phyloP scores from a whole-genome alignment of 2,888 invertebrate species.

The Lithodes maja region DNA sequence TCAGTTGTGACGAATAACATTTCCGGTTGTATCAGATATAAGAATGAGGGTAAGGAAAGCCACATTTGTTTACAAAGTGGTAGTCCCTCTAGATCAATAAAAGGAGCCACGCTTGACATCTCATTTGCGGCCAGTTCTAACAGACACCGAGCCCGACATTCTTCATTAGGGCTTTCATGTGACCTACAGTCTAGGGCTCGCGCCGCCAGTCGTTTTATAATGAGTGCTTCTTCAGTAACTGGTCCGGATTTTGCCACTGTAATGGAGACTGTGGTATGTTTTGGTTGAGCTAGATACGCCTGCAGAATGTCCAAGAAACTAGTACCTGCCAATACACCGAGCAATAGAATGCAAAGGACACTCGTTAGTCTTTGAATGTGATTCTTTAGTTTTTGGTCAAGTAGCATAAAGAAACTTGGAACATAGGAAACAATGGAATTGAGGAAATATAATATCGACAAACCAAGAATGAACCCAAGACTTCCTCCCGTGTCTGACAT shows the following conservation, averaged over 20 bases:
- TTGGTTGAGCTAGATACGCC: slow-evolving; percentile 25
- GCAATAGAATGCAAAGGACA: not conserved
- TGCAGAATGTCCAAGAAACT: slow-evolving; percentile 21
- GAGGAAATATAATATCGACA: slow-evolving; percentile 10
- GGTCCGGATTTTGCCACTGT: not conserved
- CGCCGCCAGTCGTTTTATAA: slow-evolving; percentile 24
- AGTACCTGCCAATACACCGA: not conserved
- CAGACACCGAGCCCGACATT: slow-evolving; percentile 23
- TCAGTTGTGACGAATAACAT: slow-evolving; percentile 14
- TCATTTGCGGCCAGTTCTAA: not conserved
- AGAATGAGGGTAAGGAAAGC: not conserved
- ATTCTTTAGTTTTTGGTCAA: not conserved
- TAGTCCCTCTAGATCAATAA: slow-evolving; percentile 23
- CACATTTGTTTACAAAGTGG: not conserved
- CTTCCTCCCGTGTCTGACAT: slow-evolving; percentile 44
- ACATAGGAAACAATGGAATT: not conserved
- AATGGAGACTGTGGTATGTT: slow-evolving; percentile 17
- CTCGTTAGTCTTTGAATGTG: not conserved
- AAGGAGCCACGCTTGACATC: slow-evolving; percentile 25
- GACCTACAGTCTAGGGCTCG: slow-evolving; percentile 34
- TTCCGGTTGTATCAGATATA: slow-evolving; percentile 27
- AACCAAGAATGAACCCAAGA: slow-evolving; percentile 30
- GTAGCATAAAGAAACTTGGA: not conserved
- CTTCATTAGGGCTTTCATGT: slow-evolving; percentile 22
- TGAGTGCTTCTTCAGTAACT: not conserved